phyloP scores from a whole-genome alignment of 1,140 invertebrate genomes.

The Cheumatopsyche charites region DNA sequence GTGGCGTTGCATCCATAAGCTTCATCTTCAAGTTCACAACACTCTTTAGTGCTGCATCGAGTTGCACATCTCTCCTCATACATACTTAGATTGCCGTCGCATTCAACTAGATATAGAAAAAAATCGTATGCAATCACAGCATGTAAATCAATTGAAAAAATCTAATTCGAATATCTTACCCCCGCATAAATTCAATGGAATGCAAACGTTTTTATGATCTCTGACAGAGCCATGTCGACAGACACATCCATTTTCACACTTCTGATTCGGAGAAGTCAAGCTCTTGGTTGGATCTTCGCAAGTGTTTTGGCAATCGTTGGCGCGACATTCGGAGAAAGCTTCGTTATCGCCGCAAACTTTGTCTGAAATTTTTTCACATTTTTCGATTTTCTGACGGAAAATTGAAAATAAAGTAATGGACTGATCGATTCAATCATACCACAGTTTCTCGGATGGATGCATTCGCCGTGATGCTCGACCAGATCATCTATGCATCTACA shows the following conservation, averaged over 20 bases:
- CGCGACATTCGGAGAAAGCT: constrained; percentile 18
- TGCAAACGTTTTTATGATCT: neutral
- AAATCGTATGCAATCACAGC: too few species aligned
- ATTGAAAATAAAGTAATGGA: neutral
- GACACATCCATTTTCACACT: neutral
- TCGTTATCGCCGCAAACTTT: neutral
- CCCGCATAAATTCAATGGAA: neutral
- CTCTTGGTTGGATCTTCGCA: constrained; percentile 13
- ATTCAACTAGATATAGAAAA: neutral
- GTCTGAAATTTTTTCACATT: neutral
- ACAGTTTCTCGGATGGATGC: neutral
- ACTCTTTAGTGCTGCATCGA: neutral
- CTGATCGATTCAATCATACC: neutral
- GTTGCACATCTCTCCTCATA: neutral
- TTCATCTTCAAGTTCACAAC: constrained; percentile 9
- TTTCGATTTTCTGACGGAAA: neutral
- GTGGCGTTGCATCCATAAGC: neutral
- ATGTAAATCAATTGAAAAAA: too few species aligned
- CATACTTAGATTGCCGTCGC: neutral
- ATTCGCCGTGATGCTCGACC: neutral
- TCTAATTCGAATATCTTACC: neutral
- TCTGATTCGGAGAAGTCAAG: neutral
- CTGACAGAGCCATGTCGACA: neutral
- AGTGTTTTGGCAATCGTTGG: constrained; percentile 32
- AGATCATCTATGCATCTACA: neutral